phyloP scores from a whole-genome alignment of 1,140 invertebrate species.

The Drosophila murphyi region DNA sequence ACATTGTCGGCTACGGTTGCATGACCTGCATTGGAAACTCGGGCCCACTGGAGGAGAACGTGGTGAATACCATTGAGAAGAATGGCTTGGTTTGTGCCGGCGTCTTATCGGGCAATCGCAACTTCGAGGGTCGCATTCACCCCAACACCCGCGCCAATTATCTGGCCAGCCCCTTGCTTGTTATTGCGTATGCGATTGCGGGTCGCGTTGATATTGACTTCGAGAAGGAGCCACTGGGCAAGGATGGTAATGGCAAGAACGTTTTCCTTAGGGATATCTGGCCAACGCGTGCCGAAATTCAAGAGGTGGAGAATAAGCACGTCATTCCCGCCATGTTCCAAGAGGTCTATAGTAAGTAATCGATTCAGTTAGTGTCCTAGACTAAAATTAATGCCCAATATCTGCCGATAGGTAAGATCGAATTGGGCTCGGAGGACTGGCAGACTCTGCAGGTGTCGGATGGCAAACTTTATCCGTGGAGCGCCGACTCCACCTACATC shows the following conservation, averaged over 20 bases:
- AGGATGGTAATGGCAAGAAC: slow-evolving; percentile 87
- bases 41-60: slow-evolving; percentile 95
- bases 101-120: slow-evolving; percentile 97
- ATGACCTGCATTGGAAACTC: slow-evolving; percentile 99
- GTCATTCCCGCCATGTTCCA: slow-evolving; percentile 99
- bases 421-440: slow-evolving; percentile 94
- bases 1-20: slow-evolving; percentile 98
- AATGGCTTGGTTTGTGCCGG: slow-evolving; percentile 97
- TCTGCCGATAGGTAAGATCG: slow-evolving; percentile 88
- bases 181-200: slow-evolving; percentile 98
- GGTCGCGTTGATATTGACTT: slow-evolving; percentile 98
- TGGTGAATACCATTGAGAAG: slow-evolving; percentile 97
- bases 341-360: slow-evolving; percentile 88
- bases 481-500: slow-evolving; percentile 96
- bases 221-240: slow-evolving; percentile 94
- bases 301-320: slow-evolving; percentile 93
- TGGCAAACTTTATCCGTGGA: slow-evolving; percentile 96
- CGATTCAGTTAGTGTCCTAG: neutral
- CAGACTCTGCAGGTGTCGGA: slow-evolving; percentile 92
- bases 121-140: slow-evolving; percentile 99
- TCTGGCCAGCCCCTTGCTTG: slow-evolving; percentile 96
- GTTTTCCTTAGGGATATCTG: slow-evolving; percentile 97
- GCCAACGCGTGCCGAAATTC: slow-evolving; percentile 96
- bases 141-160: slow-evolving; percentile 98
- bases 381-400: neutral